phyloP scores from a whole-genome alignment of 2,797 vertebrate genomes.

The Helostoma temminkii region DNA sequence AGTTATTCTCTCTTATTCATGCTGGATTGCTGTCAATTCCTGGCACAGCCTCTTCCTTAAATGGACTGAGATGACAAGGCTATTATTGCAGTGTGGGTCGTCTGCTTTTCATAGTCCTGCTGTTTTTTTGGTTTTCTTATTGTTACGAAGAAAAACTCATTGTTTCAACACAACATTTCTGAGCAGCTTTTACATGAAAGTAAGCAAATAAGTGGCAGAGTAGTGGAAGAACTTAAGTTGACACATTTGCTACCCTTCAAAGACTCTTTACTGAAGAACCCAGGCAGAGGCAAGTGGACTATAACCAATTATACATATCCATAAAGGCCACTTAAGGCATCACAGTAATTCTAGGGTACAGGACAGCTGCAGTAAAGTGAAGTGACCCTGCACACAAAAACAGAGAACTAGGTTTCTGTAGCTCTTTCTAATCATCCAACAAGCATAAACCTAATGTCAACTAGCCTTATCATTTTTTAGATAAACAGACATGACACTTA shows the following conservation, averaged over 20 bases:
- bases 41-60: conserved; percentile 64
- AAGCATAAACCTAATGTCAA: conserved; percentile 3
- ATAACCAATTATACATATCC: conserved; percentile 27
- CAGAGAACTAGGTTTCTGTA: neutral
- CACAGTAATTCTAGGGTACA: conserved; percentile 9
- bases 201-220: conserved; percentile 30
- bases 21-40: conserved; percentile 71
- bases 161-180: conserved; percentile 16
- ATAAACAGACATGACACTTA: neutral
- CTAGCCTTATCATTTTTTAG: neutral
- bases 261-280: conserved; percentile 27
- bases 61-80: conserved; percentile 69
- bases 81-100: conserved; percentile 63
- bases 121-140: conserved; percentile 31
- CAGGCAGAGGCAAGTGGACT: conserved; percentile 25
- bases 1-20: conserved; percentile 68
- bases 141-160: conserved; percentile 21
- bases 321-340: conserved; percentile 30
- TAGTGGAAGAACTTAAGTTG: conserved; percentile 30
- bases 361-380: conserved; percentile 1
- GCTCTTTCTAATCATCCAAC: neutral
- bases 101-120: conserved; percentile 44
- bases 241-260: conserved; percentile 25
- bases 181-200: conserved; percentile 23
- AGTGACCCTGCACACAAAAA: conserved; percentile 4